Base-by-base conservation (phyloP, 1,140 invertebrate species). In the Orius insidiosus region DNA sequence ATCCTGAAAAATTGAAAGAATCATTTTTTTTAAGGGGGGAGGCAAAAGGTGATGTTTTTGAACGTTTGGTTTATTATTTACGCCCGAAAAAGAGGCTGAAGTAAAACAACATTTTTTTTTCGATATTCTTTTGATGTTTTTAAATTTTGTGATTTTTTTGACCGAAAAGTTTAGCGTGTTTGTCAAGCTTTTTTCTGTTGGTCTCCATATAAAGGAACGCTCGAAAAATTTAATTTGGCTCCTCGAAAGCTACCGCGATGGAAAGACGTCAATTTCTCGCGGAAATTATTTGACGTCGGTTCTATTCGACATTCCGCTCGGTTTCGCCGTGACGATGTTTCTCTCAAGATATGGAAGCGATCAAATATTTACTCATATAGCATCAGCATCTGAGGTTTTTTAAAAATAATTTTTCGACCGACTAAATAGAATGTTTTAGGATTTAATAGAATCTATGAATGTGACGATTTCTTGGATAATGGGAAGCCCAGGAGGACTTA, bases 401-500 rank as follows among this genome's bases (percentile, higher is more conserved):
- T n/a, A n/a, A n/a, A n/a, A n/a, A n/a, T n/a, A n/a, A n/a, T n/a
- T n/a, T n/a, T n/a, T n/a, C n/a, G n/a, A n/a, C n/a, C n/a, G n/a
- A n/a, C n/a, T n/a, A n/a, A n/a, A n/a, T n/a, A n/a, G n/a, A n/a
- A n/a, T n/a, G n/a, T n/a, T n/a, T 24, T 24, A 80, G 78, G 69
- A 68, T 56, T 66, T 78, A 14, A 74, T 82, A 8, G 66, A 71
- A 44, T 63, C 66, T 46, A 63, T 86, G 18, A 72, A 76, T 54
- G 61, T 70, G 39, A 62, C 93, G 10, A 64, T 95, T 7, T 67
- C 77, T 52, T 90, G 85, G 80, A 60, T 96, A 19, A 88, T 88
- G 78, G 85, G 85, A 39, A 80, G 80, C 49, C 90, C 92, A 52
- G 89, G 84, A 49, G 92, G 90, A 10, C 66, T 96, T 8, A 96